These are phyloP conservation scores for Podotricha telesiphe DNA, from an alignment of 2,888 invertebrate species.

Conservation along the genomic window DNA sequence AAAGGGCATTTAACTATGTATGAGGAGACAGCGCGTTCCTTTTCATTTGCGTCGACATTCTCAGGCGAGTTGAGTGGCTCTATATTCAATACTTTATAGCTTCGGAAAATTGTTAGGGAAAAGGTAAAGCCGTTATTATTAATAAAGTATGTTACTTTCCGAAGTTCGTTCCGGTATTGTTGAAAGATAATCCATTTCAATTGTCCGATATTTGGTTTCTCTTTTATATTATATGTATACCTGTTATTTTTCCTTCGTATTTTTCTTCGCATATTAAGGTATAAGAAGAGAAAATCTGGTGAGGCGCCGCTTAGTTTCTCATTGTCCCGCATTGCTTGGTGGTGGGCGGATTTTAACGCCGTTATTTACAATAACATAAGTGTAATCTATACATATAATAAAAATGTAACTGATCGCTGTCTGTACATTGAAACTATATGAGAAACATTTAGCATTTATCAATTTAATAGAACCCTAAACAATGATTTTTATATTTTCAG, in stretches of 20 bases:
- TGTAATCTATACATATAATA: too few relatives aligned
- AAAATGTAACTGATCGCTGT: too few relatives aligned
- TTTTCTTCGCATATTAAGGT: background rate
- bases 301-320: too few relatives aligned
- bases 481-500: too few relatives aligned
- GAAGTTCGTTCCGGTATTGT: slow-evolving; percentile 16
- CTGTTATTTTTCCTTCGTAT: background rate
- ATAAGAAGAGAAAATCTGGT: too few relatives aligned
- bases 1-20: slow-evolving; percentile 80
- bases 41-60: slow-evolving; percentile 76
- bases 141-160: slow-evolving; percentile 30
- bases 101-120: slow-evolving; percentile 30
- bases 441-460: too few relatives aligned
- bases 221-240: background rate
- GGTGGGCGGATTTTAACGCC: too few relatives aligned
- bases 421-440: too few relatives aligned
- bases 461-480: too few relatives aligned
- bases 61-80: slow-evolving; percentile 59
- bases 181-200: slow-evolving; percentile 16
- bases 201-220: slow-evolving; percentile 8
- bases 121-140: slow-evolving; percentile 27
- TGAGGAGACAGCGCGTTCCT: slow-evolving; percentile 78
- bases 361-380: too few relatives aligned
- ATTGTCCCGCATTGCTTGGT: too few relatives aligned
- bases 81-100: slow-evolving; percentile 64